phyloP scores from a whole-genome alignment of 2,797 vertebrate species.

The Acipenser oxyrinchus region DNA sequence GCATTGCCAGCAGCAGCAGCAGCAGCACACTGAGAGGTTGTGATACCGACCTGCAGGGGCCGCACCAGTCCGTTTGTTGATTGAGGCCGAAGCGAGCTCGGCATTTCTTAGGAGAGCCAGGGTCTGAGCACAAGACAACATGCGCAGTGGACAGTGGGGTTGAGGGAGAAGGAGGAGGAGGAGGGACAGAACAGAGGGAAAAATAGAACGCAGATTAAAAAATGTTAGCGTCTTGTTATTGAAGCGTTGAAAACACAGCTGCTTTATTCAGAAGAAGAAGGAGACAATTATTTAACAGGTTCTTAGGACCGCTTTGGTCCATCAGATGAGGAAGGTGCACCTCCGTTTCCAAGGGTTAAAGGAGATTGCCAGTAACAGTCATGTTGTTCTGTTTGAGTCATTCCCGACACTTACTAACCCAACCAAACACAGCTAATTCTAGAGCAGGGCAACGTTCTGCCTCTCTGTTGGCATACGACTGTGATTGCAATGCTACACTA shows the following conservation, averaged over 20 bases:
- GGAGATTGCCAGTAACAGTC: too few relatives aligned
- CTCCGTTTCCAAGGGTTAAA: too few relatives aligned
- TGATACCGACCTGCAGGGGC: conserved; percentile 97
- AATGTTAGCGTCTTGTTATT: conserved; percentile 9
- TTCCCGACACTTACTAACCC: too few relatives aligned
- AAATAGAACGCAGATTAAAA: conserved; percentile 23
- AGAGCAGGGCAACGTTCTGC: too few relatives aligned
- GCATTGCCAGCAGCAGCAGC: conserved; percentile 30
- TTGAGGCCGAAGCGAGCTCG: conserved; percentile 98
- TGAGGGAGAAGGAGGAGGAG: conserved; percentile 54
- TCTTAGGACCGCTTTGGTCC: neutral
- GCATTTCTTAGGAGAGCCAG: conserved; percentile 99
- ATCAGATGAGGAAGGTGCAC: neutral
- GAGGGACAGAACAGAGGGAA: conserved; percentile 13
- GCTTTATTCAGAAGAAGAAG: neutral
- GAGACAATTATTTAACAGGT: neutral
- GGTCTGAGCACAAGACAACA: conserved; percentile 85
- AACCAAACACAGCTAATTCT: too few relatives aligned
- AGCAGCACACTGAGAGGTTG: conserved; percentile 37
- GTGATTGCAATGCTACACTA: too few relatives aligned
- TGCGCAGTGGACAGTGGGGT: conserved; percentile 57
- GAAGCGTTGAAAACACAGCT: conserved; percentile 17
- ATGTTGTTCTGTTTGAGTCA: too few relatives aligned
- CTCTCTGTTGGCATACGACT: too few relatives aligned
- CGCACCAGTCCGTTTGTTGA: conserved; percentile 99